Evolutionary conservation across 2,797 vertebrate genomes (phyloP).

Genomic region (Corythornis leucogaster): DNA sequence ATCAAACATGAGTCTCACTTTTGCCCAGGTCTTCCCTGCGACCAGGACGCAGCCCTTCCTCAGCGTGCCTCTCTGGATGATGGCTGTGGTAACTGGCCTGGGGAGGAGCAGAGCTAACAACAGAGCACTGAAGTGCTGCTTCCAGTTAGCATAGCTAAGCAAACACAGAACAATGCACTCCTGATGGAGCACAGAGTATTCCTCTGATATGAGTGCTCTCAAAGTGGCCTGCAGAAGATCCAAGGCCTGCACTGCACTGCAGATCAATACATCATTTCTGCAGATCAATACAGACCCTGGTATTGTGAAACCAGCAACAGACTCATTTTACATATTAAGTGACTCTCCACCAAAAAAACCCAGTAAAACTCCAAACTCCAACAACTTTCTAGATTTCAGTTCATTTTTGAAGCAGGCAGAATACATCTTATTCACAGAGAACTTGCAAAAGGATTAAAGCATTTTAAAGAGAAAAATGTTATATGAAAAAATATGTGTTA

Average conservation of each 20-base stretch:
- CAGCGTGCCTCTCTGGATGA: conserved; percentile 90
- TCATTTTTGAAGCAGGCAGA: not conserved
- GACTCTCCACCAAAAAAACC: not conserved
- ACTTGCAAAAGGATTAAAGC: not conserved
- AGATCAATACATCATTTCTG: not conserved
- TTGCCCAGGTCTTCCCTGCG: conserved; percentile 91
- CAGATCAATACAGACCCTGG: not conserved
- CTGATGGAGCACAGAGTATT: not conserved
- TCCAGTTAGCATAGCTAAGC: not conserved
- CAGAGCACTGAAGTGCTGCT: not conserved
- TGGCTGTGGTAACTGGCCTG: conserved; percentile 89
- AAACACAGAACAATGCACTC: not conserved
- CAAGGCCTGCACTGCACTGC: not conserved
- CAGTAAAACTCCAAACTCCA: not conserved
- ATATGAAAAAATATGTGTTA: not conserved
- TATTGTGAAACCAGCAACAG: not conserved
- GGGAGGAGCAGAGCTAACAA: conserved; percentile 18
- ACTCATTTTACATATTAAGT: not conserved
- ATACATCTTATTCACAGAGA: not conserved
- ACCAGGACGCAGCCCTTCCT: conserved; percentile 88
- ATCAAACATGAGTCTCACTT: conserved; percentile 93
- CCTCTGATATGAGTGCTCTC: not conserved
- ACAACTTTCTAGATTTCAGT: not conserved
- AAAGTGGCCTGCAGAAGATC: not conserved
- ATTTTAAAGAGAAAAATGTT: not conserved